Evolutionary conservation across 1,140 invertebrate genomes (phyloP), one percentile per base, ranked within the genome.

Genomic region (Drosophila busckii): DNA sequence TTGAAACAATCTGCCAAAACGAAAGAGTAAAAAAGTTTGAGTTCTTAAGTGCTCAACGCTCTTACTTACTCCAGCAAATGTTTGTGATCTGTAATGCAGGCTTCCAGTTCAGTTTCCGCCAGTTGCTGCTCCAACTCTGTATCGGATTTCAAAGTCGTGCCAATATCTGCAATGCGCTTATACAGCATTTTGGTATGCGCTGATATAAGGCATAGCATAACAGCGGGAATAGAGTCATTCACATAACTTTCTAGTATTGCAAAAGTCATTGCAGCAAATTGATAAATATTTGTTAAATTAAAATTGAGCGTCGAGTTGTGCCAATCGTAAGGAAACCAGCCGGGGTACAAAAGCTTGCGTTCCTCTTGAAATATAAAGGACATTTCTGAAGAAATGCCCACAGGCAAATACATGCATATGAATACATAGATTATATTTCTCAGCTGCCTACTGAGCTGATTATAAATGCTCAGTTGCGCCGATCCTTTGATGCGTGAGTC

Each of bases 271-370:
- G 76, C 76, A 0, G 61, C 29, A 9, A 68, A 25, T 37, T 85
- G 83, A 31, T 84, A 85, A 0, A 54, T 23, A 25, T 85, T 53
- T 3, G 73, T 66, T 3, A 66, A 22, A 10, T 60, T 71, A 22
- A 48, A 84, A 15, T 65, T 65, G 0, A 41, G 19, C 0, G 40
- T 44, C 1, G 56, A 61, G 3, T 45, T 19, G 0, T 28, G 25
- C 63, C 69, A 85, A 25, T 85, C 83, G 12, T 84, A 84, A 5
- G 84, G 84, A 19, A 85, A 76, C 63, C 66, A 80, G 9, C 60
- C 84, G 1, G 83, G 83, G 41, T 85, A 80, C 41, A 85, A 46
- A 2, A 85, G 44, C 4, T 37, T 42, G 0, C 49, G 54, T 6
- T 71, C 26, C 2, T 56, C 34, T 35, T 83, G 38, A 7, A 61